Percentiles rank a stretch among this genome's conserved stretches.
phyloP scores from a whole-genome alignment of 2,888 invertebrate genomes.

The Microctonus hyperodae region DNA sequence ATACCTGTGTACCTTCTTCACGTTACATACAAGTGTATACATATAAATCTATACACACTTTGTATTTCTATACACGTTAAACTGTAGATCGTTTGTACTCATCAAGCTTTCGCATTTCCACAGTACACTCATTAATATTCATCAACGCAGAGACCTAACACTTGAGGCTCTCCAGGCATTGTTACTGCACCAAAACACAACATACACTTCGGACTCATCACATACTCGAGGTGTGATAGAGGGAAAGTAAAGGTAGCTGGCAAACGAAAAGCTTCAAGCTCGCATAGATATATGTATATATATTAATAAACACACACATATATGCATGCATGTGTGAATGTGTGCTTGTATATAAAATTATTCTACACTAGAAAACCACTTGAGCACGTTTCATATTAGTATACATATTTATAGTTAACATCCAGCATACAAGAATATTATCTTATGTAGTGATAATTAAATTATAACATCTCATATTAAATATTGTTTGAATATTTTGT shows the following conservation, averaged over 20 bases:
- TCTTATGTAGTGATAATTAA: background rate
- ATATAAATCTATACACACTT: no score
- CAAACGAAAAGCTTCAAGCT: background rate
- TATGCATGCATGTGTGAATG: no score
- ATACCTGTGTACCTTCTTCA: background rate
- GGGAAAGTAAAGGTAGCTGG: background rate
- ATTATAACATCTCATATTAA: no score
- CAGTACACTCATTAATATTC: constrained; percentile 39
- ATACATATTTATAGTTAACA: background rate
- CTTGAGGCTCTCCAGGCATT: constrained; percentile 29
- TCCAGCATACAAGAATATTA: background rate
- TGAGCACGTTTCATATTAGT: background rate
- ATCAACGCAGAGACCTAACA: constrained; percentile 35
- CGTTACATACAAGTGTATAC: no score
- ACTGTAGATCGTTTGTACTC: constrained; percentile 40
- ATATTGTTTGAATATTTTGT: no score
- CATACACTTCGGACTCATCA: background rate
- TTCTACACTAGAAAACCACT: background rate
- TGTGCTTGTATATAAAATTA: no score
- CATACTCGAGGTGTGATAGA: background rate
- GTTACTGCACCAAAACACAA: background rate
- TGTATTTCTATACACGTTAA: constrained; percentile 7
- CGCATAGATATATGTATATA: background rate
- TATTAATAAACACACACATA: no score
- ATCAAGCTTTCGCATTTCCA: constrained; percentile 34